Base-by-base conservation (phyloP, 2,888 invertebrate genomes). In the Rosalia funebris region DNA sequence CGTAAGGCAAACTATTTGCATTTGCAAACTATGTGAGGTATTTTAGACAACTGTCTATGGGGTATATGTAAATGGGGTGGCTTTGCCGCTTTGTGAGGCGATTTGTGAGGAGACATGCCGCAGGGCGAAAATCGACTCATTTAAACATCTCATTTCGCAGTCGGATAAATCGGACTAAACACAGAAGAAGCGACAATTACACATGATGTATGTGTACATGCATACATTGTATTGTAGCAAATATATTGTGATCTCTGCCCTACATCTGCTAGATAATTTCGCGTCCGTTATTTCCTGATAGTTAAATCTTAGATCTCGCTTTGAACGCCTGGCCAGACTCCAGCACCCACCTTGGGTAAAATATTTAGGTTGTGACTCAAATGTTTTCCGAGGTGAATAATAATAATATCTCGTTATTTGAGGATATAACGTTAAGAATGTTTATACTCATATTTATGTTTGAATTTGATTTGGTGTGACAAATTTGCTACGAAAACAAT, bases 341-440 rank as follows among this genome's bases (percentile, higher is more conserved):
- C 74, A 73, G 72, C 69, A 65, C 69, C 74, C 73, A 72, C 73
- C 70, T 69, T 67, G 59, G 66, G 60, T 52, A 52, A 72, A 73
- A 72, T 74, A 74, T 73, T 67, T 73, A 66, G 72, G 72, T 66
- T 71, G 66, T 74, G 73, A 73, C 68, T 73, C 73, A 74, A 69
- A 66, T 66, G 65, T 64, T 61, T 67, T 67, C 57, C 56, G 44
- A 61, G 41, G 58, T 58, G 53, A 58, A 56, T 52, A 47, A n/a
- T n/a, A n/a, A n/a, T n/a, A n/a, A 64, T 34, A 60, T 37, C 39
- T 45, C 44, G 32, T 42, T 61, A 42, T 41, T 37, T 50, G 45
- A 11, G 31, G 11, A 25, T 47, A 47, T 41, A 37, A n/a, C 34
- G 7, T 42, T 12, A 25, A 16, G 19, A 41, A 41, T 15, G 31